Evolutionary conservation across 1,140 invertebrate species (phyloP), one percentile per base, ranked within the genome.

Genomic region (Pinna nobilis): DNA sequence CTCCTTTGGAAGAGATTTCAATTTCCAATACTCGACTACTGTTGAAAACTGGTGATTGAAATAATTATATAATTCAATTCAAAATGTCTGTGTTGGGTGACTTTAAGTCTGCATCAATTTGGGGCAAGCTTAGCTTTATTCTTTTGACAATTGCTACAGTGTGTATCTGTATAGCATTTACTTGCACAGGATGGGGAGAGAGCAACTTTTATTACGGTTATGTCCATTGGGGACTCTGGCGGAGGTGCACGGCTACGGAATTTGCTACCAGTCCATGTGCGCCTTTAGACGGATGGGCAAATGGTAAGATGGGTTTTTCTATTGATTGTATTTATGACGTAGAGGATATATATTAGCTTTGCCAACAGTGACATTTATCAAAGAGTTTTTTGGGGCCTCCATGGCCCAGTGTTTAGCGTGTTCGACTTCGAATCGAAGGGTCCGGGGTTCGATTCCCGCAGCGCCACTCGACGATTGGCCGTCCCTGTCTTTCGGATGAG

Each of bases 151-250:
- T 74, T 39, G 66, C 72, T 30, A 59, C 39, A n/a, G 25, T 74
- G 35, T 70, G 59, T 35, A 23, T 61, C 15, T 23, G 50, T 15
- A 70, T 74, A 53, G 66, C 72, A 1, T 74, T 74, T 25, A 69
- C 72, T 6, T 63, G 47, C n/a, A 74, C 72, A 15, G 72, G 72
- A 33, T 74, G 72, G 72, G 72, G 59, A 37, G 57, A 66, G 35
- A 57, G 53, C 20, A 39, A 63, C 35, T n/a, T 23, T 13, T 41
- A 15, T 0, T 20, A 11, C 13, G 59, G 59, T 18, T 23, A 37
- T 32, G 25, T 55, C 0, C 57, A 68, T 47, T 74, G 57, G 55
- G 71, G 71, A n/a, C 35, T 74, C 39, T 74, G 71, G 71, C 44
- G 71, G 3, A 13, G 32, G n/a, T 74, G 71, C 28, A 30, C 20